These are phyloP conservation scores for Carollia perspicillata DNA, from an alignment of 2,113 vertebrate genomes.

Conservation along the genomic window DNA sequence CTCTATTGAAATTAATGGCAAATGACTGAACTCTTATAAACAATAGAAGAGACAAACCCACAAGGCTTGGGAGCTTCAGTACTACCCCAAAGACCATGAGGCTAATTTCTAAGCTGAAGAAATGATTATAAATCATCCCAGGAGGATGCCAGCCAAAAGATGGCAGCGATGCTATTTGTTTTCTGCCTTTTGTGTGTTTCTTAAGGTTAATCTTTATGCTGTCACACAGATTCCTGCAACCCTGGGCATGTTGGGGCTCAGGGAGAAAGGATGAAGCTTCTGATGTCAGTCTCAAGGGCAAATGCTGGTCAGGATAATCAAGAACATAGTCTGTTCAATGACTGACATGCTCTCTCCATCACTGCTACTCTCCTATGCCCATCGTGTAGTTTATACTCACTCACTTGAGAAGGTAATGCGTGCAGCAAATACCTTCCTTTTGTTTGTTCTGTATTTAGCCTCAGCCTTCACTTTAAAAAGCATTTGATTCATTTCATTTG, in stretches of 20 bases:
- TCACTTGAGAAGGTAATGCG: not conserved
- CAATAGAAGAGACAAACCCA: not conserved
- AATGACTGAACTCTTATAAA: not conserved
- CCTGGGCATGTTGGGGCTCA: not conserved
- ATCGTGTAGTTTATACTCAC: not conserved
- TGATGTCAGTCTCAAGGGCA: slow-evolving; percentile 35
- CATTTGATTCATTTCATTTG: not conserved
- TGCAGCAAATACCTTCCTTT: not conserved
- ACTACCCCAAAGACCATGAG: not conserved
- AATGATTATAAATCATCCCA: slow-evolving; percentile 24
- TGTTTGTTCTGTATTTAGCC: not conserved
- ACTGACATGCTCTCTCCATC: not conserved
- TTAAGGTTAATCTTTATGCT: not conserved
- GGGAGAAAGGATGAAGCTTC: not conserved
- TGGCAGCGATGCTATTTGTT: not conserved
- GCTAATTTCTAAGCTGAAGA: slow-evolving; percentile 48
- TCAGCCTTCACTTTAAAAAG: not conserved
- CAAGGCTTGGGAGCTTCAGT: too few species aligned
- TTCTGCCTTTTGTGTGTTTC: slow-evolving; percentile 53
- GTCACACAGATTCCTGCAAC: not conserved
- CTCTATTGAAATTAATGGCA: slow-evolving; percentile 2
- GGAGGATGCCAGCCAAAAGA: not conserved
- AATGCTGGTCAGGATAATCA: not conserved
- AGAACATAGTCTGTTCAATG: not conserved
- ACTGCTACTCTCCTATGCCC: not conserved